phyloP scores from a whole-genome alignment of 2,113 vertebrate species.

The Pseudorhombus dupliciocellatus region DNA sequence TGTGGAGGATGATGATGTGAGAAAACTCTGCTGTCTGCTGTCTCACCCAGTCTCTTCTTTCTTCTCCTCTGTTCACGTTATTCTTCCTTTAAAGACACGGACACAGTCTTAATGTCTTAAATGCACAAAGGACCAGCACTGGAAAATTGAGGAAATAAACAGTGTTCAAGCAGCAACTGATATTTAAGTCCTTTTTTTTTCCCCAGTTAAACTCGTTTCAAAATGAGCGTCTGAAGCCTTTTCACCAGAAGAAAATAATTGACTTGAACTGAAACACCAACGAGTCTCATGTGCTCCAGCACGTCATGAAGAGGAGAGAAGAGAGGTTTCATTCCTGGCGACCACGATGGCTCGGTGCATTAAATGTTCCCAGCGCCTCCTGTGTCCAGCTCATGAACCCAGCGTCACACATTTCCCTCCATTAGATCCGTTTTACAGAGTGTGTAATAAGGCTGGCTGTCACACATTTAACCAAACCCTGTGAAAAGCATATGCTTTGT shows the following conservation, averaged over 20 bases:
- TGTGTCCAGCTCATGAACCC: too few species aligned
- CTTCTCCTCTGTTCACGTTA: neutral
- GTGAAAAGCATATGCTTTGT: neutral
- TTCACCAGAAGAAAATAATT: neutral
- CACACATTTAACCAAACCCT: neutral
- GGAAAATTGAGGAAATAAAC: neutral
- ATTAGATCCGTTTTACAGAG: neutral
- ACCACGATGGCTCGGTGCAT: neutral
- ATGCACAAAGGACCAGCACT: constrained; percentile 17
- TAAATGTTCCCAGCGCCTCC: neutral
- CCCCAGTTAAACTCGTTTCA: neutral
- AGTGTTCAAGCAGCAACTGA: neutral
- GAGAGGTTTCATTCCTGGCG: neutral
- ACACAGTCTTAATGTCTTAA: neutral
- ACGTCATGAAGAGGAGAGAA: constrained; percentile 12
- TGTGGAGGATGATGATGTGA: neutral
- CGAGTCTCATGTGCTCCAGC: neutral
- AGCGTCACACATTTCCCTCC: neutral
- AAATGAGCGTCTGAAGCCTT: neutral
- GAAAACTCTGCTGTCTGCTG: constrained; percentile 3
- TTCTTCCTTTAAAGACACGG: neutral
- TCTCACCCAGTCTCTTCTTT: neutral
- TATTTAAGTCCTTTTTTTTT: neutral
- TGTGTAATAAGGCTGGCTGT: neutral
- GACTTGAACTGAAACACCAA: constrained; percentile 28